These are phyloP conservation scores for Eulemur albifrons DNA, from an alignment of 2,797 vertebrate species.

Conservation along the genomic window DNA sequence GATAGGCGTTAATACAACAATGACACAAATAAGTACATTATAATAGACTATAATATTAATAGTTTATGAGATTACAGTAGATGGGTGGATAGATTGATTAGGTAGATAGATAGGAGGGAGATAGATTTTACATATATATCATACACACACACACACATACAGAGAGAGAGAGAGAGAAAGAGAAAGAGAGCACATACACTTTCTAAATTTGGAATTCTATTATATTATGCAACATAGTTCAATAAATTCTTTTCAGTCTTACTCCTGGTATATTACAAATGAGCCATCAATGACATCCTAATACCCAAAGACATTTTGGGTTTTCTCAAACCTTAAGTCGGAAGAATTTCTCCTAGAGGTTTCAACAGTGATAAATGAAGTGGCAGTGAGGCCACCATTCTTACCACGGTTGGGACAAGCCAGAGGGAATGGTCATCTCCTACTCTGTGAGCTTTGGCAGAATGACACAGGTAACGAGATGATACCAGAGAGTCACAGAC, in stretches of 20 bases:
- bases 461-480: not conserved
- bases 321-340: not conserved
- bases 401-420: not conserved
- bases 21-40: not conserved
- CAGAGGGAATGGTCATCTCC: not conserved
- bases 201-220: not conserved
- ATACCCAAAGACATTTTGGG: not conserved
- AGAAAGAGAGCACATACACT: not conserved
- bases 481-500: not conserved
- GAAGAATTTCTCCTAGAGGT: not conserved
- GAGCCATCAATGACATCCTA: not conserved
- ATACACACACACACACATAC: not conserved
- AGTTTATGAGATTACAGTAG: not conserved
- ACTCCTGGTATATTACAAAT: not conserved
- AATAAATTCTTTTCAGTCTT: constrained; percentile 27
- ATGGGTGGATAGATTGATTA: not conserved
- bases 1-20: not conserved
- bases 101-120: not conserved
- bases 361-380: not conserved
- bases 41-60: not conserved
- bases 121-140: not conserved
- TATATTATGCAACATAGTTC: not conserved
- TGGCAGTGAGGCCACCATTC: not conserved
- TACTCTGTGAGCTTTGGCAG: not conserved
- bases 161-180: not conserved